A percentile compares a stretch with the other conserved stretches of the same genome.
Evolutionary conservation across 1,140 invertebrate species (phyloP).

Genomic region (Drosophila burlai): DNA sequence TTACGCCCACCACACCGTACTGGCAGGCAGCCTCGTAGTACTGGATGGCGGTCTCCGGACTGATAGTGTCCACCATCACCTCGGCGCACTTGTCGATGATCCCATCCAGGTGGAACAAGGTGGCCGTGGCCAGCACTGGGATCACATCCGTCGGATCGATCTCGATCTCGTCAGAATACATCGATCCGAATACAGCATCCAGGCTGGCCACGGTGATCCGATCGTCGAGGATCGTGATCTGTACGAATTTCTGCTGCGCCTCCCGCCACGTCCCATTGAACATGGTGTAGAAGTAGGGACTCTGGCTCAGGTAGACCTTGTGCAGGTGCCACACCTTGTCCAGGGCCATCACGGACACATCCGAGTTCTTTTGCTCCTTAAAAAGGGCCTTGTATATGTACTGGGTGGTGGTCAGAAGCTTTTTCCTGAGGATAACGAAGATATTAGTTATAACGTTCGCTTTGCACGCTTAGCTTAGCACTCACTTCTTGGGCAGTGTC

Average conservation of each 20-base stretch:
- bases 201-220: constrained; percentile 91
- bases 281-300: constrained; percentile 94
- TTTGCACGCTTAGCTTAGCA: neutral
- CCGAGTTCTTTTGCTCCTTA: constrained; percentile 91
- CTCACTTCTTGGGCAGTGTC: constrained; percentile 76
- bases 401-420: constrained; percentile 90
- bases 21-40: constrained; percentile 90
- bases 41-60: constrained; percentile 88
- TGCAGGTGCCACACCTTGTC: constrained; percentile 91
- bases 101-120: constrained; percentile 91
- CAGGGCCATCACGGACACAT: constrained; percentile 90
- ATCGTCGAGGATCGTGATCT: constrained; percentile 91
- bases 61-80: constrained; percentile 92
- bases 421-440: constrained; percentile 86
- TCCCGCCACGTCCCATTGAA: constrained; percentile 94
- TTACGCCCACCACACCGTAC: constrained; percentile 89
- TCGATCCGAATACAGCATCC: constrained; percentile 90
- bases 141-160: constrained; percentile 90
- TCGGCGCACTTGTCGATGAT: constrained; percentile 91
- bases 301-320: constrained; percentile 93
- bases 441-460: neutral
- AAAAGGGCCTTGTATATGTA: constrained; percentile 93
- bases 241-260: constrained; percentile 88
- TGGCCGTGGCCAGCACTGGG: constrained; percentile 91
- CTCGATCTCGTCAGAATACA: constrained; percentile 92